Evolutionary conservation across 1,140 invertebrate genomes (phyloP).

Genomic region (Drosophila triauraria): DNA sequence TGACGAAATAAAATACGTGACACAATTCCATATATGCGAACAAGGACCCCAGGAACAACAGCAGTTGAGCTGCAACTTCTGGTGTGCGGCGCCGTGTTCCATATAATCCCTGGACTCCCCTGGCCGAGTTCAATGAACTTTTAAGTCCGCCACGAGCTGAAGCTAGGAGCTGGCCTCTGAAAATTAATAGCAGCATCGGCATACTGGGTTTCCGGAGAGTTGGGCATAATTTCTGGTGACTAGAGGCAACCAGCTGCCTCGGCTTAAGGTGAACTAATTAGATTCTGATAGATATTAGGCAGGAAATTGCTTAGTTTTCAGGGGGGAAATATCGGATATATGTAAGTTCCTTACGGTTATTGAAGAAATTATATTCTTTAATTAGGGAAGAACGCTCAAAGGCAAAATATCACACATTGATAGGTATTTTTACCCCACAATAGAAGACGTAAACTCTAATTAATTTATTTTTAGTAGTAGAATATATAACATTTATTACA

Average conservation of each 20-base stretch:
- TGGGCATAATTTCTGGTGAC: background rate
- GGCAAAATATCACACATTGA: too few relatives aligned
- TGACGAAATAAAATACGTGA: conserved; percentile 74
- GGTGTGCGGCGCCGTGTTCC: conserved; percentile 12
- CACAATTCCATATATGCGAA: conserved; percentile 52
- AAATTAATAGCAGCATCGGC: background rate
- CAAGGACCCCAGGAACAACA: conserved; percentile 24
- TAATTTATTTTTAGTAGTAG: too few relatives aligned
- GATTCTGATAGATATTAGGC: too few relatives aligned
- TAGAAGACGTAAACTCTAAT: too few relatives aligned
- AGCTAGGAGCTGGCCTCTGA: background rate
- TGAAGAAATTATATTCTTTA: background rate
- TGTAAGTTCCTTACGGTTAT: too few relatives aligned
- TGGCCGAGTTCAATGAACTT: conserved; percentile 29
- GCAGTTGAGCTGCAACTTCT: conserved; percentile 21
- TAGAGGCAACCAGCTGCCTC: too few relatives aligned
- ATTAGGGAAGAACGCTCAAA: background rate
- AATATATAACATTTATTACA: background rate
- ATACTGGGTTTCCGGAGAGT: too few relatives aligned
- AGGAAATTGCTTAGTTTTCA: too few relatives aligned
- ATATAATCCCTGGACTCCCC: conserved; percentile 24
- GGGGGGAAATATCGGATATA: too few relatives aligned
- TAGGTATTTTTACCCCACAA: too few relatives aligned
- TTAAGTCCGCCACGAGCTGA: background rate
- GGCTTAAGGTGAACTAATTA: too few relatives aligned